Percentiles rank a stretch among this genome's conserved stretches.
Conservation (phyloP, 2,113 vertebrate species). For the Mormoops blainvillei region DNA sequence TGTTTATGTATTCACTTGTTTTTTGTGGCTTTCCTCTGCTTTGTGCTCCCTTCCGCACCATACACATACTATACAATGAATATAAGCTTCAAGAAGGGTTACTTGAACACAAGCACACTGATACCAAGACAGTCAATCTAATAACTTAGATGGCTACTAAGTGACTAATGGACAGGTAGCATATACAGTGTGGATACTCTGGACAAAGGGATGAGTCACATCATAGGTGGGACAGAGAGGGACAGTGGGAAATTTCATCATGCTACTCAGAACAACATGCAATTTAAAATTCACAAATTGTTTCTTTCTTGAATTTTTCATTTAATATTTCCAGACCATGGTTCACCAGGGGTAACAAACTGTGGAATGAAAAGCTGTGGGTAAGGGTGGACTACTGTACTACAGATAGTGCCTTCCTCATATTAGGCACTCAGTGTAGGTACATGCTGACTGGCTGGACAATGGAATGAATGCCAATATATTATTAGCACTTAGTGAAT, state of each 20-base stretch:
- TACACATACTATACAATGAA: background rate
- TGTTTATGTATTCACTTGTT: background rate
- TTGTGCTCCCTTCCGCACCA: background rate
- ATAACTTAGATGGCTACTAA: background rate
- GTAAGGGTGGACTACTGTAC: background rate
- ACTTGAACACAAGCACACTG: background rate
- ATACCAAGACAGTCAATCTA: background rate
- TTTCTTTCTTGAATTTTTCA: background rate
- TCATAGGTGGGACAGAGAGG: background rate
- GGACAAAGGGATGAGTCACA: background rate
- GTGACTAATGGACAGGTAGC: background rate
- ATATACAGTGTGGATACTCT: background rate
- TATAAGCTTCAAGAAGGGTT: background rate
- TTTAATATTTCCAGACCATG: background rate
- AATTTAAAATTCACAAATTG: background rate
- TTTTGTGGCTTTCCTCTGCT: background rate
- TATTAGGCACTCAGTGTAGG: background rate
- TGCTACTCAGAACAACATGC: background rate
- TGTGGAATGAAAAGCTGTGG: background rate
- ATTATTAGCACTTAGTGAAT: constrained; percentile 16
- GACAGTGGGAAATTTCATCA: background rate
- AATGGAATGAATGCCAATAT: constrained; percentile 11
- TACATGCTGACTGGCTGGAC: background rate
- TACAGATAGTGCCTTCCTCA: background rate
- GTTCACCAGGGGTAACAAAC: background rate